Evolutionary conservation across 2,888 invertebrate species (phyloP), one percentile per base, ranked within the genome.

Genomic region (Terebella lapidaria): DNA sequence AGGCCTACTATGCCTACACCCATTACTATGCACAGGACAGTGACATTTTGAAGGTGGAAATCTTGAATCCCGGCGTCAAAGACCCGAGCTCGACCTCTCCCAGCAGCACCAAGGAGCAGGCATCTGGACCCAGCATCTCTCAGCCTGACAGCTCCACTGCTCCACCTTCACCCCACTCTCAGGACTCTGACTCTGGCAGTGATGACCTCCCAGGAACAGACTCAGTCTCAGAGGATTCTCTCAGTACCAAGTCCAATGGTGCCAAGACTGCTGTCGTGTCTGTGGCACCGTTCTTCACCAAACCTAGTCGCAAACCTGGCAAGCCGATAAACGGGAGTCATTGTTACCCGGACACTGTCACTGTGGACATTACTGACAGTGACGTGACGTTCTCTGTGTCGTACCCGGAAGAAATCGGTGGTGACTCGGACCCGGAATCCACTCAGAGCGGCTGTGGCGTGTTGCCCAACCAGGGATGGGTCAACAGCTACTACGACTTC

Each of bases 351-450:
- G 60, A 62, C 54, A 56, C 63, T 24, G 63, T 77, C 3, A 77
- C 71, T 64, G 69, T 77, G 29, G 77, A 78, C 65, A 65, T 78
- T 49, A 76, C 75, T 0, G 75, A 73, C 57, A 72, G 70, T 20
- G 77, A 76, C 63, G 71, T 78, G 28, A 58, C 60, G 22, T 60
- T 30, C 42, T 29, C 56, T 20, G 52, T 58, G n/a, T 55, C 27
- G 3, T 30, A 45, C n/a, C 58, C 35, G n/a, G 20, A 25, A 18
- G 3, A 15, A 20, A 4, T 3, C 3, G 22, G 3, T 5, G 20
- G 10, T 10, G 10, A 18, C 4, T 25, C 35, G 22, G 26, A 30
- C 18, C 15, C n/a, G 3, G 3, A 3, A 27, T 35, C 42, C 10
- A 35, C 10, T 35, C 10, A n/a, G 42, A 35, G n/a, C n/a, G 42